These are phyloP conservation scores for Agrochola litura DNA, from an alignment of 2,888 invertebrate species.

Conservation along the genomic window DNA sequence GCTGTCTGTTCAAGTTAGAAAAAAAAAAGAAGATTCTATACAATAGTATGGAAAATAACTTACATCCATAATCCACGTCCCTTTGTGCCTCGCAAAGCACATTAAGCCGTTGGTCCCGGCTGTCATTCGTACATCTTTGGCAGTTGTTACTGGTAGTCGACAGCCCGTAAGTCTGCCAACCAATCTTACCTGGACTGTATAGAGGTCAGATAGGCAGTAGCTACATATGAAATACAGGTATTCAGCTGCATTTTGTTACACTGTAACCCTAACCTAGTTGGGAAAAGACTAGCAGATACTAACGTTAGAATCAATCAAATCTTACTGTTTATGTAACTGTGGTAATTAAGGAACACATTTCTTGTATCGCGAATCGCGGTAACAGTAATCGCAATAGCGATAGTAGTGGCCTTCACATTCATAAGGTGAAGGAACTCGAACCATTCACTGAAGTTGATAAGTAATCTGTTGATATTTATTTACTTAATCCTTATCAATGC, in stretches of 20 bases:
- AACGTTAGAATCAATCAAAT: neutral
- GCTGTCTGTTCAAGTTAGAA: too few species aligned
- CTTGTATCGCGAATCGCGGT: neutral
- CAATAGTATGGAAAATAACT: too few species aligned
- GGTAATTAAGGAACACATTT: neutral
- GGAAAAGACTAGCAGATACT: neutral
- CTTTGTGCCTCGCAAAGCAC: neutral
- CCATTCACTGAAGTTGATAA: slow-evolving; percentile 2
- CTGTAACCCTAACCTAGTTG: neutral
- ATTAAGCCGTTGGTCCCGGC: neutral
- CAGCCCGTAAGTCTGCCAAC: neutral
- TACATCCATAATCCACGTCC: too few species aligned
- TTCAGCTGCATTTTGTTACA: neutral
- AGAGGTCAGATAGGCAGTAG: neutral
- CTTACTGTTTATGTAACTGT: neutral
- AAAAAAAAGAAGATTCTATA: too few species aligned
- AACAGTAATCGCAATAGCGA: neutral
- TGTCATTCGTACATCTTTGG: neutral
- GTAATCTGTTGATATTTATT: neutral
- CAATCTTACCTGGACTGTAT: neutral
- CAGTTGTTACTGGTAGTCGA: neutral
- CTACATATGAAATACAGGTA: too few species aligned
- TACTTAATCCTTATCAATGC: slow-evolving; percentile 1
- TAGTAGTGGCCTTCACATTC: slow-evolving; percentile 1
- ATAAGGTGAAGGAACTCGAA: neutral